phyloP scores from a whole-genome alignment of 2,888 invertebrate genomes.

The Calliphora vomitoria region DNA sequence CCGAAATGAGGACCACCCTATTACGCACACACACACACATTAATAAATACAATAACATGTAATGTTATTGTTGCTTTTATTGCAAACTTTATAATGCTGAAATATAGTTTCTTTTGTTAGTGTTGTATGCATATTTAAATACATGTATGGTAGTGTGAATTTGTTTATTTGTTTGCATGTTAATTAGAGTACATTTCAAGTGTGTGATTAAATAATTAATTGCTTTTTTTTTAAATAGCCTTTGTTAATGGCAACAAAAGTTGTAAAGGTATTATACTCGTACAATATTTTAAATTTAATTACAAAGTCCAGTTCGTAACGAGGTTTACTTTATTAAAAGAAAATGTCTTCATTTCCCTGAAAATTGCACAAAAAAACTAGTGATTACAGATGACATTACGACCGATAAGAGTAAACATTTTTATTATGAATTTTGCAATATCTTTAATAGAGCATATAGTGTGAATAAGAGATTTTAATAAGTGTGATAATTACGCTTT shows the following conservation, averaged over 20 bases:
- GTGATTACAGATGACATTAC: not conserved
- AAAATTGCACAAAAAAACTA: not conserved
- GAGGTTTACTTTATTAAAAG: constrained; percentile 1
- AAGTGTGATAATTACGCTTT: not conserved
- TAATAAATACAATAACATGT: not conserved
- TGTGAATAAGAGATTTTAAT: not conserved
- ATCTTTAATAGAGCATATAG: not conserved
- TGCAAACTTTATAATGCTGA: not conserved
- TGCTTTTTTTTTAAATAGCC: constrained; percentile 7
- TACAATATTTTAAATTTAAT: constrained; percentile 21
- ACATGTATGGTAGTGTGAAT: not conserved
- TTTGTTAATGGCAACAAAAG: not conserved
- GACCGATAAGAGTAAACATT: not conserved
- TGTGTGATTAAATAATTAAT: constrained; percentile 40
- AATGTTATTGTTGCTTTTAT: constrained; percentile 10
- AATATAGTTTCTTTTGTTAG: not conserved
- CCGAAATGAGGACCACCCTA: too few relatives aligned
- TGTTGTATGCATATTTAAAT: not conserved
- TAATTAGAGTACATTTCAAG: constrained; percentile 33
- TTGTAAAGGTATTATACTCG: not conserved
- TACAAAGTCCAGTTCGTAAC: not conserved
- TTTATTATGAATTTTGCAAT: not conserved
- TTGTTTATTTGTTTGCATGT: constrained; percentile 44
- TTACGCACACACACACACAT: not conserved
- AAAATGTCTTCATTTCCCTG: constrained; percentile 6